Base-by-base conservation (phyloP, 2,797 vertebrate species). In the Sternarchorhynchus goeldii region DNA sequence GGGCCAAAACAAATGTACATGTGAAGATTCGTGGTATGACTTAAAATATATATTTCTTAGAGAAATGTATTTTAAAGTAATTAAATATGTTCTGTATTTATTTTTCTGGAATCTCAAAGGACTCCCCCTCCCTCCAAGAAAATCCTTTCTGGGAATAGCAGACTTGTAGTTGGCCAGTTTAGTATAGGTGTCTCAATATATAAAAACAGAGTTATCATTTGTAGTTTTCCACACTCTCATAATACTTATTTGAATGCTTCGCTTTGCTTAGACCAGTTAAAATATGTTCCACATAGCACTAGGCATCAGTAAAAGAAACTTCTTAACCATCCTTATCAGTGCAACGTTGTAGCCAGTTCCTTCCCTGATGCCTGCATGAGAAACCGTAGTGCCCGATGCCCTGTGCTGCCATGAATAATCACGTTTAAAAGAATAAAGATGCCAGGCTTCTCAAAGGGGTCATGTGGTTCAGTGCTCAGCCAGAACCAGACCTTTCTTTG, bases 381-480 rank as follows among this genome's bases (percentile, higher is more conserved):
- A 84, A 76, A 77, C 81, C 73, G 73, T 85, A 81, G 81, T 85
- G 82, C 81, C 74, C 82, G 67, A 77, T 80, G 36, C 73, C 83
- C 84, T 65, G 60, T 76, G 50, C 45, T 81, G 77, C 83, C 83
- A 83, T 87, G 87, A 83, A 90, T 88, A 89, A 90, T 90, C 83
- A 85, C 67, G 62, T 85, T 82, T 69, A 83, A 78, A 58, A 81
- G 79, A 88, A 91, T 88, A 89, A 90, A 89, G 87, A 85, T 79
- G 81, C 76, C 81, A 50, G 63, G 82, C 88, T 83, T 81, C 84
- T 83, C 82, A 86, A 86, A 85, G 75, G 81, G 57, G 73, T 83
- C 80, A 58, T 77, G 21, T 66, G 57, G 31, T 64, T 67, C 1
- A 18, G n/a, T 64, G 58, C 25, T 83, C 85, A 88, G 85, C 85